Base-by-base conservation (phyloP, 1,140 invertebrate species). In the Lanistes nyassanus region DNA sequence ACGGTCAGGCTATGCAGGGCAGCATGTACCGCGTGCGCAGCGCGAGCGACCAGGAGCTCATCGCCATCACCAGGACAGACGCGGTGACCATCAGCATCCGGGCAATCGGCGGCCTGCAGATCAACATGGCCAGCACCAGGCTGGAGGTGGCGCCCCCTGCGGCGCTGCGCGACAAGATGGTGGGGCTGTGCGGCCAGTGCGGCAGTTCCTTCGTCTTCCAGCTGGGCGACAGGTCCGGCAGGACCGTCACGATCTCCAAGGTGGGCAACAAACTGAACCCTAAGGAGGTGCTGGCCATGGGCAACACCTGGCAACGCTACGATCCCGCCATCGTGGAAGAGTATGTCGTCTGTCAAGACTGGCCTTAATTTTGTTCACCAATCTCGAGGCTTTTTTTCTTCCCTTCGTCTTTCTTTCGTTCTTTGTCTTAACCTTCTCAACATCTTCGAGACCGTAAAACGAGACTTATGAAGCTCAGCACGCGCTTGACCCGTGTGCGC, bases 101-200 rank as follows among this genome's bases (percentile, higher is more conserved):
- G 23, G 67, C 67, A 21, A 16, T 69, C 6, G 67, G 67, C 13
- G 67, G 67, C 23, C 67, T 69, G 2, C 29, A 53, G n/a, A 21
- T 39, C 47, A 31, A 53, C 39, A 19, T 47, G 21, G 19, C 37
- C 29, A n/a, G 16, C 34, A 23, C 37, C 36, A 21, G 65, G 21
- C 70, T 72, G 31, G 26, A n/a, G 16, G 55, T 72, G 7, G 37
- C 37, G 2, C 70, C 70, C 16, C 70, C 70, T 26, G 56, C 34
- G 2, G 36, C 16, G 4, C 70, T 72, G 31, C n/a, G 36, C 31
- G 70, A 72, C 36, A 56, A 72, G 70, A 72, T 72, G 70, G 58
- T 53, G n/a, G 70, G 70, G 21, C 42, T 72, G n/a, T 72, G 70
- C 26, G 70, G 70, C 0, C 55, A 72, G 56, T 72, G 70, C 19